Percentiles rank a stretch among this genome's conserved stretches.
phyloP scores from a whole-genome alignment of 2,888 invertebrate species.

The Diarsia mendica region DNA sequence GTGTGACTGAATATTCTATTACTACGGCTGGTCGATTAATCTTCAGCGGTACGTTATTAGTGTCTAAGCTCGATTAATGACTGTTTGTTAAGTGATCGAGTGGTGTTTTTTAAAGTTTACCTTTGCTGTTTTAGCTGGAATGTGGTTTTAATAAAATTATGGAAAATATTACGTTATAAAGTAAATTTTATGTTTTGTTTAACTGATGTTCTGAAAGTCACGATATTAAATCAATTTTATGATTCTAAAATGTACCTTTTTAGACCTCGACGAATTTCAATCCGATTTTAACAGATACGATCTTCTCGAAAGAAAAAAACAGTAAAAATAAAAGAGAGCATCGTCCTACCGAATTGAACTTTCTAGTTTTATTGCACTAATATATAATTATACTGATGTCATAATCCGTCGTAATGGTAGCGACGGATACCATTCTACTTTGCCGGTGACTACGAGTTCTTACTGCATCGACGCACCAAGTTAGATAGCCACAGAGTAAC shows the following conservation, averaged over 20 bases:
- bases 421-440: conserved; percentile 67
- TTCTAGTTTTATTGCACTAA: conserved; percentile 80
- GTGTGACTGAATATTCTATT: conserved; percentile 89
- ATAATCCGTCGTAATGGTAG: conserved; percentile 82
- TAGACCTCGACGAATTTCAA: not conserved
- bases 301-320: not conserved
- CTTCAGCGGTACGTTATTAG: conserved; percentile 84
- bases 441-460: conserved; percentile 47
- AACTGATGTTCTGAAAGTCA: not conserved
- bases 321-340: conserved; percentile 38
- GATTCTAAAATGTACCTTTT: not conserved
- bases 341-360: conserved; percentile 68
- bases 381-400: conserved; percentile 81
- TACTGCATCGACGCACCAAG: conserved; percentile 14
- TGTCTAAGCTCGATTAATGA: conserved; percentile 87
- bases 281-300: not conserved
- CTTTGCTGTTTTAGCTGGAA: conserved; percentile 43
- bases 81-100: conserved; percentile 85
- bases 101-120: conserved; percentile 69
- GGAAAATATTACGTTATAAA: not conserved
- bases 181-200: not conserved
- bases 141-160: conserved; percentile 2
- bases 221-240: not conserved
- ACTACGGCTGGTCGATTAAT: conserved; percentile 84
- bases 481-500: conserved; percentile 30